A percentile compares a stretch with the other conserved stretches of the same genome.
phyloP scores from a whole-genome alignment of 2,113 vertebrate species.

The Choloepus hoffmanni region DNA sequence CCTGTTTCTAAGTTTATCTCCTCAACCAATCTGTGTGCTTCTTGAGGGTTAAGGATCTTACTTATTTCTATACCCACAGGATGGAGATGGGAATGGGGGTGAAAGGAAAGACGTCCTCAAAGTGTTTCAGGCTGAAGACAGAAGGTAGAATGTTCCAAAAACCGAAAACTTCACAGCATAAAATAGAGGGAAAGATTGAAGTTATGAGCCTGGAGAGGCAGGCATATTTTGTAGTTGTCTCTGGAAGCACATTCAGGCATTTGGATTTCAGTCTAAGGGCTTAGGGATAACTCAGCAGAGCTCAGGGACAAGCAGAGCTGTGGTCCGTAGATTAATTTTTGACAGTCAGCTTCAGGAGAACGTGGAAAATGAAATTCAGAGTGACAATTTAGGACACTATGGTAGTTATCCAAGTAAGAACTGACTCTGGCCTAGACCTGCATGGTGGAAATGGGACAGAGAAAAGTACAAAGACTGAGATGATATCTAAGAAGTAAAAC shows the following conservation, averaged over 20 bases:
- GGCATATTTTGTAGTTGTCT: not conserved
- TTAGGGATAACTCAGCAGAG: not conserved
- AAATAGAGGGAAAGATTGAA: not conserved
- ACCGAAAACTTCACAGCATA: not conserved
- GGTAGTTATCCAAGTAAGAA: not conserved
- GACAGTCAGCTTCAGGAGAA: not conserved
- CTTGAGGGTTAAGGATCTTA: not conserved
- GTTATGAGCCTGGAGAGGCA: not conserved
- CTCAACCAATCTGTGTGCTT: not conserved
- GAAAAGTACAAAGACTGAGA: not conserved
- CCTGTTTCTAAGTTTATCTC: not conserved
- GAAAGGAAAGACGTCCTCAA: not conserved
- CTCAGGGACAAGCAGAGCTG: not conserved
- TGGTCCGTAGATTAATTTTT: not conserved
- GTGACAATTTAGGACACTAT: not conserved
- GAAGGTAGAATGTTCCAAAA: not conserved
- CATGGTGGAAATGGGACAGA: not conserved
- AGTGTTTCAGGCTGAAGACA: not conserved
- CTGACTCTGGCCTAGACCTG: not conserved
- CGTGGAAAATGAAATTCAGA: not conserved
- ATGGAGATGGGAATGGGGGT: not conserved
- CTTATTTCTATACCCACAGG: not conserved
- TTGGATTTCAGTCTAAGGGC: not conserved
- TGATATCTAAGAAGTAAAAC: not conserved
- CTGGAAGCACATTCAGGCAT: not conserved